phyloP scores from a whole-genome alignment of 2,888 invertebrate species.

The Meliscaeva auricollis region DNA sequence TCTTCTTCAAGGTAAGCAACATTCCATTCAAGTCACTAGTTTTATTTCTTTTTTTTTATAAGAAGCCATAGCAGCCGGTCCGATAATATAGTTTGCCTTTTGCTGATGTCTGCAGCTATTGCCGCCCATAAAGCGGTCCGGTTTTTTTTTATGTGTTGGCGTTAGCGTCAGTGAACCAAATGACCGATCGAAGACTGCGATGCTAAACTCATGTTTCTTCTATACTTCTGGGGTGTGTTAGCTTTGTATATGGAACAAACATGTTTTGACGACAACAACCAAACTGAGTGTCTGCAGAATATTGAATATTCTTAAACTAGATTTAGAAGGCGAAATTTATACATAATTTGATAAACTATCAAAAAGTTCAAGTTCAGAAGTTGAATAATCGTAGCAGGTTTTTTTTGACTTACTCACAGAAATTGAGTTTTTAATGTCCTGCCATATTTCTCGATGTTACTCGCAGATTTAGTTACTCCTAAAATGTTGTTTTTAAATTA shows the following conservation, averaged over 20 bases:
- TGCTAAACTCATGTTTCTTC: not conserved
- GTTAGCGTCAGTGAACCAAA: conserved; percentile 25
- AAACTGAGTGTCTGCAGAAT: not conserved
- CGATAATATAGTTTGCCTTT: not conserved
- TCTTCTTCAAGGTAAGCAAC: conserved; percentile 94
- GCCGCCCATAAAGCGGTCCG: conserved; percentile 41
- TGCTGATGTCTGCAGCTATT: not conserved
- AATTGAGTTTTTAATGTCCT: no score
- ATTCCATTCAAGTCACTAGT: conserved; percentile 78
- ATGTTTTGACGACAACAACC: conserved; percentile 10
- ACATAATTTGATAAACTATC: not conserved
- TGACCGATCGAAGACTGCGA: not conserved
- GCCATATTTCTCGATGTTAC: no score
- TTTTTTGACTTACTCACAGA: not conserved
- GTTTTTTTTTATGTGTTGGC: conserved; percentile 58
- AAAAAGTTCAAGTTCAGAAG: conserved; percentile 38
- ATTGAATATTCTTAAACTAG: not conserved
- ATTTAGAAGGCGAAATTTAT: not conserved
- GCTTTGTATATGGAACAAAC: conserved; percentile 27
- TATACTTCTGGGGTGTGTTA: conserved; percentile 20
- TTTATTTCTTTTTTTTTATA: not conserved
- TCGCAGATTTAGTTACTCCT: no score
- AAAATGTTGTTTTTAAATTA: no score
- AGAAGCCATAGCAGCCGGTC: conserved; percentile 18
- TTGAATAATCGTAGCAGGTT: not conserved